These are phyloP conservation scores for Hermetia illucens DNA, from an alignment of 1,140 invertebrate genomes.

Conservation along the genomic window DNA sequence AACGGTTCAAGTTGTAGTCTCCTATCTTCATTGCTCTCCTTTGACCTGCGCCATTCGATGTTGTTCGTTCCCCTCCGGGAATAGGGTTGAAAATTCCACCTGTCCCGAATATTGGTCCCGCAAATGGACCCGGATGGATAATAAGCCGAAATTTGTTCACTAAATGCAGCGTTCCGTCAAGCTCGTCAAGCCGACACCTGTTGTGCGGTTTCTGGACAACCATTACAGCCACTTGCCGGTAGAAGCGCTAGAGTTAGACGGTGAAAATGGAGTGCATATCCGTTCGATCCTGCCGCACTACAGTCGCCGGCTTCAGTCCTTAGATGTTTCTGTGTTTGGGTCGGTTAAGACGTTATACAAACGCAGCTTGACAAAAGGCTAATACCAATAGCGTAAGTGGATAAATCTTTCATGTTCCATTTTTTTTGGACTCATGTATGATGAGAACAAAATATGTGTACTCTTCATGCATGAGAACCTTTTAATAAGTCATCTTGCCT, in stretches of 20 bases:
- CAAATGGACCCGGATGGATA: constrained; percentile 1
- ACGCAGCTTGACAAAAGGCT: too few relatives aligned
- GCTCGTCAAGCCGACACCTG: neutral
- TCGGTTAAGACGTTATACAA: neutral
- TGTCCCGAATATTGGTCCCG: neutral
- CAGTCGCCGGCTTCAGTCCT: neutral
- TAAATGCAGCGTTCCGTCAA: neutral
- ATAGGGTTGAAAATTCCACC: too few relatives aligned
- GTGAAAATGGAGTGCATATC: neutral
- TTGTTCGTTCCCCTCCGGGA: too few relatives aligned
- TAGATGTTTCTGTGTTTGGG: neutral
- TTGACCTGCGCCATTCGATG: too few relatives aligned
- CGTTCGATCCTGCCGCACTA: neutral
- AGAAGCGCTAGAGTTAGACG: neutral
- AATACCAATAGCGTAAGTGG: too few relatives aligned
- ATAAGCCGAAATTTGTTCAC: neutral
- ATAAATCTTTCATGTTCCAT: too few relatives aligned
- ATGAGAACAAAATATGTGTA: too few relatives aligned
- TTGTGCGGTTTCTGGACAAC: constrained; percentile 1
- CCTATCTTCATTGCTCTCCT: too few relatives aligned
- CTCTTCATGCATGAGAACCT: too few relatives aligned
- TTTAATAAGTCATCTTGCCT: too few relatives aligned
- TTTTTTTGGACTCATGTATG: too few relatives aligned
- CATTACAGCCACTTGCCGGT: neutral
- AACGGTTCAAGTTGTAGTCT: too few relatives aligned